Evolutionary conservation across 2,888 invertebrate genomes (phyloP).

Genomic region (Heliconius aoede): DNA sequence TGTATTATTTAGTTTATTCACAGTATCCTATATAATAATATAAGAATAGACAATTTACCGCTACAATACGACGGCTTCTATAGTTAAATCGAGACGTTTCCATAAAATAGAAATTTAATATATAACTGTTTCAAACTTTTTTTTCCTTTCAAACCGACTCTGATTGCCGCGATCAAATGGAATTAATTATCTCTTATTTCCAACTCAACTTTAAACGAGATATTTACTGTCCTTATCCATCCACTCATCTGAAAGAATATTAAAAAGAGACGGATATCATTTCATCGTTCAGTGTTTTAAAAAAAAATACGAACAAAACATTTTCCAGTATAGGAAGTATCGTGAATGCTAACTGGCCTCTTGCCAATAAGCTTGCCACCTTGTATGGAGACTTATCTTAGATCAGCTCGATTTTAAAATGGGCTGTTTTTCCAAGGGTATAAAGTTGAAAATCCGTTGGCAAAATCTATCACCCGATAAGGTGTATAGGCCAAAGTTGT

Average conservation of each 20-base stretch:
- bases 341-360: conserved; percentile 50
- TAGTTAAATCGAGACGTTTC: neutral
- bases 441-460: conserved; percentile 10
- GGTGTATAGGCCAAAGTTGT: conserved; percentile 37
- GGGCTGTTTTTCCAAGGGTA: neutral
- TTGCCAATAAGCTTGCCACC: conserved; percentile 48
- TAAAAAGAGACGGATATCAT: conserved; percentile 36
- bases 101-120: conserved; percentile 1
- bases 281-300: conserved; percentile 29
- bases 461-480: conserved; percentile 33
- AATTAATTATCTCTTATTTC: conserved; percentile 25
- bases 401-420: conserved; percentile 17
- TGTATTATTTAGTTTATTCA: too few species aligned
- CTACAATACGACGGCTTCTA: too few species aligned
- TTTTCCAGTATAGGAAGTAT: conserved; percentile 50
- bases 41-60: too few species aligned
- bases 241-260: conserved; percentile 15
- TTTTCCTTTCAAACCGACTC: conserved; percentile 8
- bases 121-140: neutral
- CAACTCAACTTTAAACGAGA: conserved; percentile 22
- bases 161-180: conserved; percentile 22
- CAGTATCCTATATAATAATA: too few species aligned
- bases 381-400: conserved; percentile 44
- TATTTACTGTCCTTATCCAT: conserved; percentile 20
- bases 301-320: conserved; percentile 47